These are phyloP conservation scores for Spinibarbus caldwelli DNA, from an alignment of 2,797 vertebrate species.

Conservation along the genomic window DNA sequence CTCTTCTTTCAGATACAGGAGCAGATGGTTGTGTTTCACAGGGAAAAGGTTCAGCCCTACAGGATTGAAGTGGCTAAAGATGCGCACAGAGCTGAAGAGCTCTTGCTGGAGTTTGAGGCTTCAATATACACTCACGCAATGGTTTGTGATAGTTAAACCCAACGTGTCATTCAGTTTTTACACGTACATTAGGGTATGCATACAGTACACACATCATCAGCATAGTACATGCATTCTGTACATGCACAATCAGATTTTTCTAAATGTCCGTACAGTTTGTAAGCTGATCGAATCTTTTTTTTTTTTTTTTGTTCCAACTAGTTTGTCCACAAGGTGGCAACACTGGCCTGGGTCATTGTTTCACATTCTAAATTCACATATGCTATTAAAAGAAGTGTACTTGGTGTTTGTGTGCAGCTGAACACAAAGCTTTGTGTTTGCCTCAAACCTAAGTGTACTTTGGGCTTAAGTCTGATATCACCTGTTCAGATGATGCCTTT, in stretches of 20 bases:
- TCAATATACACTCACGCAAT: slow-evolving; percentile 73
- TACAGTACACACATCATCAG: not conserved
- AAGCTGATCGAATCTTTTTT: not conserved
- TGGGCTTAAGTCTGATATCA: not conserved
- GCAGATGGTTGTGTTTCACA: slow-evolving; percentile 66
- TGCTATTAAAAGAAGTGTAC: not conserved
- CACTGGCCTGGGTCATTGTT: not conserved
- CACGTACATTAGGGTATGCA: not conserved
- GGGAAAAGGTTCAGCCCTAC: slow-evolving; percentile 72
- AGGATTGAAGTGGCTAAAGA: slow-evolving; percentile 69
- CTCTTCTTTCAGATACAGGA: slow-evolving; percentile 69
- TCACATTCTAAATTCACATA: not conserved
- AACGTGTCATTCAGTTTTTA: not conserved
- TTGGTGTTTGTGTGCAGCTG: not conserved
- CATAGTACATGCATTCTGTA: not conserved
- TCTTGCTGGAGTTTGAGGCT: slow-evolving; percentile 68
- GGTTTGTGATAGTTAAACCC: slow-evolving; percentile 60
- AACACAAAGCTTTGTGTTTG: not conserved
- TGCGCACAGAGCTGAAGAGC: slow-evolving; percentile 47
- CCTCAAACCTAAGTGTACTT: not conserved
- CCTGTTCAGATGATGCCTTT: not conserved
- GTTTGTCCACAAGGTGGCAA: not conserved
- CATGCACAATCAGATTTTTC: not conserved
- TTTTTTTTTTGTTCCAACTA: no score
- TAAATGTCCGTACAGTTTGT: not conserved